These are phyloP conservation scores for Megalopta genalis DNA, from an alignment of 1,140 invertebrate genomes.

Conservation along the genomic window DNA sequence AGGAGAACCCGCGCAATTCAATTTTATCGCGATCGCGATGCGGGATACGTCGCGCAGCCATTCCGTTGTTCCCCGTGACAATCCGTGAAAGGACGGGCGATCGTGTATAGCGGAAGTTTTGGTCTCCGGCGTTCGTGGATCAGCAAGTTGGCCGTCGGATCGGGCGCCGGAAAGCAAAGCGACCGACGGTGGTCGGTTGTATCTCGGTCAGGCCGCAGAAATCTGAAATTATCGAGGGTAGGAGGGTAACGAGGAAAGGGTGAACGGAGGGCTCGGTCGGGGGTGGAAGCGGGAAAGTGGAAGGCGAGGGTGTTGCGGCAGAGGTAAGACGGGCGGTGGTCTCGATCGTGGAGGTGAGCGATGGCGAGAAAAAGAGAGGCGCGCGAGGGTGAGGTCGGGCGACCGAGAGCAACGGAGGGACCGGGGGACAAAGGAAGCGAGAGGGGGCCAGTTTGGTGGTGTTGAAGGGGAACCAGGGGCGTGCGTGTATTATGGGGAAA, in stretches of 20 bases:
- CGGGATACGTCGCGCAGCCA: neutral
- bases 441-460: constrained; percentile 31
- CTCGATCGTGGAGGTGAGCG: constrained; percentile 32
- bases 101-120: neutral
- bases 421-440: constrained; percentile 24
- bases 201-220: constrained; percentile 54
- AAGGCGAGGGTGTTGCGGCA: constrained; percentile 31
- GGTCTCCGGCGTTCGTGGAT: neutral
- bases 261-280: too few species aligned
- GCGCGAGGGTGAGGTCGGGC: constrained; percentile 5
- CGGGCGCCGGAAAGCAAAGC: neutral
- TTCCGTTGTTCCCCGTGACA: neutral
- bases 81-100: neutral
- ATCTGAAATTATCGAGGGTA: constrained; percentile 61
- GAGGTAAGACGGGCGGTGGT: constrained; percentile 52
- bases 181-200: constrained; percentile 9
- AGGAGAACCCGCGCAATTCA: neutral
- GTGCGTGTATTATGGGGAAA: constrained; percentile 64
- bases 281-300: too few species aligned
- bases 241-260: constrained; percentile 10
- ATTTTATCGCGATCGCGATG: neutral
- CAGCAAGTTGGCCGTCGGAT: too few species aligned
- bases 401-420: constrained; percentile 14
- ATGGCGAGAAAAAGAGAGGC: constrained; percentile 43
- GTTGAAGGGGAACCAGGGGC: constrained; percentile 41